Evolutionary conservation across 2,797 vertebrate genomes (phyloP), one percentile per base, ranked within the genome.

Genomic region (Periparus ater): DNA sequence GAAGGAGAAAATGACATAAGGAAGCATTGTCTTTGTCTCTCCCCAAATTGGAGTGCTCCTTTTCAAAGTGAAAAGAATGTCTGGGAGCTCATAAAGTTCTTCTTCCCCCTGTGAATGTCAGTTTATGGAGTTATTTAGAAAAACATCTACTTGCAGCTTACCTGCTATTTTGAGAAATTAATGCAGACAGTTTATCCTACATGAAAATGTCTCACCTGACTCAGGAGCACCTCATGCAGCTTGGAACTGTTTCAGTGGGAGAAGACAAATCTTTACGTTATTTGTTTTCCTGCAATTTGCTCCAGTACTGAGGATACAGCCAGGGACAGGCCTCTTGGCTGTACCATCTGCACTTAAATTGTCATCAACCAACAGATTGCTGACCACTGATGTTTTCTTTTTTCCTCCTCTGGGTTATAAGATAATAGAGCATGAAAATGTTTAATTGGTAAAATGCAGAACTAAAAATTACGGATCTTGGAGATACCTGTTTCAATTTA

Each of bases 1-100:
- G 55, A 91, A 91, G 63, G 40, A 89, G 84, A 96, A 96, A 93
- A 93, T 79, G 7, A 68, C 88, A 91, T 75, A 54, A 51, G 83
- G 77, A 96, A 82, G 25, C 23, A 19, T 11, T 84, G 88, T 32
- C 50, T 94, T 96, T 91, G 58, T 85, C 50, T 78, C 58, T 76
- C 55, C 44, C 13, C 55, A 85, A 44, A 73, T 86, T 70, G 45
- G 58, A 36, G 60, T 50, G 60, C 74, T 95, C 44, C 48, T 87
- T 92, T 91, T 87, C 74, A 63, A 91, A 84, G 80, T 19, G 27
- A 66, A 65, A 65, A 86, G 38, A 88, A 47, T 70, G 66, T 75
- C 62, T 88, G 71, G 30, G n/a, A 86, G 80, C 48, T 93, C 88
- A 91, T 96, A 89, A 93, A 89, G 58, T 75, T 90, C 50, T 58